Percentiles rank a stretch among this genome's conserved stretches.
These are phyloP conservation scores for Pentamera pediparva DNA, from an alignment of 53 echinoderm and acorn worm genomes.

Conservation along the genomic window DNA sequence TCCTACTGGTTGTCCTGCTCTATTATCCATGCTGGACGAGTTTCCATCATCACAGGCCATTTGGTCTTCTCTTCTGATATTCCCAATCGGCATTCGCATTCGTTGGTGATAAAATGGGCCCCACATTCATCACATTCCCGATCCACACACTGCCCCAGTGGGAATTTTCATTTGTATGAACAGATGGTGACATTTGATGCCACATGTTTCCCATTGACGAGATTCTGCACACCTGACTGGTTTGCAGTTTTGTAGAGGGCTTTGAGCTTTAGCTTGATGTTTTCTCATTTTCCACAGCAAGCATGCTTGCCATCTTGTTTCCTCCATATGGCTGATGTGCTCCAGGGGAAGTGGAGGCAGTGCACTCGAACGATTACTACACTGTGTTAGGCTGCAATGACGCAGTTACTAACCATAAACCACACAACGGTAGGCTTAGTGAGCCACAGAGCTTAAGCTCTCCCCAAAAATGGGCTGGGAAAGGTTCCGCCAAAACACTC, in stretches of 20 bases:
- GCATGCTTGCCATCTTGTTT: not conserved
- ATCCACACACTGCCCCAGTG: not conserved
- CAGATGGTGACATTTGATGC: not conserved
- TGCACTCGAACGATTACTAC: no score
- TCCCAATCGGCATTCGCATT: no score
- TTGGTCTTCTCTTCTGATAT: no score
- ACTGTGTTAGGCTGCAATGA: no score
- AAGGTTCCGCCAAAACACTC: no score
- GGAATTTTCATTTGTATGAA: not conserved
- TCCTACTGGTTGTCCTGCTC: not conserved
- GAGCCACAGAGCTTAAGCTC: no score
- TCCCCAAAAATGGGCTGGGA: no score
- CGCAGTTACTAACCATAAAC: no score
- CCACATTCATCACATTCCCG: not conserved
- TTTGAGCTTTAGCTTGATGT: constrained; percentile 16
- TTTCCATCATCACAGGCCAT: no score
- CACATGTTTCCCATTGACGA: not conserved
- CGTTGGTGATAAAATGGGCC: not conserved
- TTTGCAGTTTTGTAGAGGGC: not conserved
- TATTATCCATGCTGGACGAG: not conserved
- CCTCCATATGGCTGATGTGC: constrained; percentile 9
- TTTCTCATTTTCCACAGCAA: constrained; percentile 14
- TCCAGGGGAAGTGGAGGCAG: not conserved
- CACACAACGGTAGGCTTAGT: no score
- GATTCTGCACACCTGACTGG: not conserved